These are phyloP conservation scores for Trichomalopsis sarcophagae DNA, from an alignment of 1,140 invertebrate species.

Conservation along the genomic window DNA sequence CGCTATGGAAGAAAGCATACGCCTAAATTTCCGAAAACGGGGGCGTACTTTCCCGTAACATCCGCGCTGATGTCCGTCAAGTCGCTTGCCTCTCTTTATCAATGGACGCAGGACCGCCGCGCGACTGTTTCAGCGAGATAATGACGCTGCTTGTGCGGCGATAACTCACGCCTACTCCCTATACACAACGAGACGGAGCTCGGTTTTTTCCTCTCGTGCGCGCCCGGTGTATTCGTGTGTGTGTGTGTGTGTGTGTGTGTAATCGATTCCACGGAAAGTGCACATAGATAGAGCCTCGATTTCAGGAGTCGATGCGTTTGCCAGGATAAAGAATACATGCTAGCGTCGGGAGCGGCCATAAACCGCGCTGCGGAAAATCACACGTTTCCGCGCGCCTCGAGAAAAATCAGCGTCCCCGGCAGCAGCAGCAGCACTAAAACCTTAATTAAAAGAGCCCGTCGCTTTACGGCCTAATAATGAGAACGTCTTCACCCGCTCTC, in stretches of 20 bases:
- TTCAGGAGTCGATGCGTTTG: background rate
- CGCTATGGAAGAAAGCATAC: background rate
- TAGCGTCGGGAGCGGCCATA: background rate
- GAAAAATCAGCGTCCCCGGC: background rate
- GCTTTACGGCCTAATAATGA: constrained; percentile 8
- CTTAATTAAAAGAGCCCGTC: constrained; percentile 27
- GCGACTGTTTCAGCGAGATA: constrained; percentile 7
- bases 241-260: no score
- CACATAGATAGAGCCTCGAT: background rate
- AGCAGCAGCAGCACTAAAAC: background rate
- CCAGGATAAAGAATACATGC: background rate
- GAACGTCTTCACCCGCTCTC: background rate
- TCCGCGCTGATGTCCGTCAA: background rate
- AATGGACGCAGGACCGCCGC: background rate
- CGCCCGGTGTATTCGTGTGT: no score
- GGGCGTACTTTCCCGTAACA: background rate
- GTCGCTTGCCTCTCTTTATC: background rate
- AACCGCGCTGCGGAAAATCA: background rate
- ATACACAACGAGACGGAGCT: background rate
- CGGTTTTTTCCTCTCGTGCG: background rate
- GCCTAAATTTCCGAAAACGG: background rate
- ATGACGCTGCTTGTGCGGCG: background rate
- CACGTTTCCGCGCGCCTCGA: background rate
- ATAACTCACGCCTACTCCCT: background rate
- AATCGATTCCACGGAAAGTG: background rate